These are phyloP conservation scores for Procambarus clarkii DNA, from an alignment of 1,140 invertebrate genomes.

Conservation along the genomic window DNA sequence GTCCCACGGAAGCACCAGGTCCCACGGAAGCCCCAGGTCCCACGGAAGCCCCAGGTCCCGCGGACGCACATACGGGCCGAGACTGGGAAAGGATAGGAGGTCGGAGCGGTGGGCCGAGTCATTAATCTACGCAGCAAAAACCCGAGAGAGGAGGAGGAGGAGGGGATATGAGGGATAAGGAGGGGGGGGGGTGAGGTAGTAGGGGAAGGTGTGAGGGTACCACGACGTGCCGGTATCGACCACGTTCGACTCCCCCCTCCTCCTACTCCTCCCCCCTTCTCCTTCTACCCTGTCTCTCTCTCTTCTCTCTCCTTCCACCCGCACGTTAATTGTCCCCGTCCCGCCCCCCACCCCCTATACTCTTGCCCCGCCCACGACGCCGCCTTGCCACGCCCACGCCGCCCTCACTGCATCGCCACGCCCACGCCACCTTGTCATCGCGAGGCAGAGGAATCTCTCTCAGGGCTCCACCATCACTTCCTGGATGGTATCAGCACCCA, in stretches of 20 bases:
- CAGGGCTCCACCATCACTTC: no score
- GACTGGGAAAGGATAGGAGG: not conserved
- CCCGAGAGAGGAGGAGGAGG: not conserved
- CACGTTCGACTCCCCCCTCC: not conserved
- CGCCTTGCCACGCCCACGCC: not conserved
- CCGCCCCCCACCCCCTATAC: no score
- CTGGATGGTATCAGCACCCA: no score
- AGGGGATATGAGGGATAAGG: not conserved
- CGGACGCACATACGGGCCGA: not conserved
- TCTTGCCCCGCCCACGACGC: not conserved
- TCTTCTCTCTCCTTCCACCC: not conserved
- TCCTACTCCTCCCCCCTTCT: not conserved
- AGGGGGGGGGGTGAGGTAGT: not conserved
- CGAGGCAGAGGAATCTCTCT: no score
- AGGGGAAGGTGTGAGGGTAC: not conserved
- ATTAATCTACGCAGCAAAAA: conserved; percentile 20
- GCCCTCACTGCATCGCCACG: not conserved
- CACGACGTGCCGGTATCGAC: not conserved
- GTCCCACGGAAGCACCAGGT: no score
- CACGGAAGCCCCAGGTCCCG: no score
- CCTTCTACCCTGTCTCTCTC: not conserved
- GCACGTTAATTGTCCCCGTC: not conserved
- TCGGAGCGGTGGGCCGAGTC: not conserved
- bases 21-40: no score
- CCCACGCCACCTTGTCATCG: no score